These are phyloP conservation scores for Pogonognathellus flavescens DNA, from an alignment of 1,140 invertebrate genomes.

Conservation along the genomic window DNA sequence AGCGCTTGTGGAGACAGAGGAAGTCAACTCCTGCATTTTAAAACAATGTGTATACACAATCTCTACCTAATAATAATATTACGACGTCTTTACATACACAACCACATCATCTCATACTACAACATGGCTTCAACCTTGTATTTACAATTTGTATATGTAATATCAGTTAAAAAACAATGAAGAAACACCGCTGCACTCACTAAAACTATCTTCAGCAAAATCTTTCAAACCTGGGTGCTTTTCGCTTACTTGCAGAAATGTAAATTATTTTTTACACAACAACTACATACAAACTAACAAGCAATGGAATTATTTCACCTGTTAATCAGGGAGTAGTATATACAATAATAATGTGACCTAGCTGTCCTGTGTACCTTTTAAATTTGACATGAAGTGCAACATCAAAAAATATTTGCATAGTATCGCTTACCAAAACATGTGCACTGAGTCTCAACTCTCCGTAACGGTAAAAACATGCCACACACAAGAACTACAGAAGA, in stretches of 20 bases:
- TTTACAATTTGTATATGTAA: too few relatives aligned
- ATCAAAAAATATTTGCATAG: not conserved
- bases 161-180: too few relatives aligned
- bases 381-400: not conserved
- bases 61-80: too few relatives aligned
- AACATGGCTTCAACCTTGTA: too few relatives aligned
- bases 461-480: not conserved
- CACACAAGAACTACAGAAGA: not conserved
- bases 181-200: too few relatives aligned
- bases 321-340: not conserved
- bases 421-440: not conserved
- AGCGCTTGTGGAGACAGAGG: too few relatives aligned
- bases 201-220: too few relatives aligned
- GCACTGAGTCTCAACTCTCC: not conserved
- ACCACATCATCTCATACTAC: too few relatives aligned
- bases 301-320: not conserved
- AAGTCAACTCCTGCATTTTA: too few relatives aligned
- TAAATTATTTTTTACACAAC: not conserved
- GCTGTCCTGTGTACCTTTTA: not conserved
- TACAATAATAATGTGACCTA: not conserved
- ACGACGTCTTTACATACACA: too few relatives aligned
- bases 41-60: too few relatives aligned
- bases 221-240: conserved; percentile 7
- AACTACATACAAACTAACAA: not conserved
- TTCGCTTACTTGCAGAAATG: too few relatives aligned